Conservation (phyloP, 1,140 invertebrate genomes). For the Archivesica marissinica region DNA sequence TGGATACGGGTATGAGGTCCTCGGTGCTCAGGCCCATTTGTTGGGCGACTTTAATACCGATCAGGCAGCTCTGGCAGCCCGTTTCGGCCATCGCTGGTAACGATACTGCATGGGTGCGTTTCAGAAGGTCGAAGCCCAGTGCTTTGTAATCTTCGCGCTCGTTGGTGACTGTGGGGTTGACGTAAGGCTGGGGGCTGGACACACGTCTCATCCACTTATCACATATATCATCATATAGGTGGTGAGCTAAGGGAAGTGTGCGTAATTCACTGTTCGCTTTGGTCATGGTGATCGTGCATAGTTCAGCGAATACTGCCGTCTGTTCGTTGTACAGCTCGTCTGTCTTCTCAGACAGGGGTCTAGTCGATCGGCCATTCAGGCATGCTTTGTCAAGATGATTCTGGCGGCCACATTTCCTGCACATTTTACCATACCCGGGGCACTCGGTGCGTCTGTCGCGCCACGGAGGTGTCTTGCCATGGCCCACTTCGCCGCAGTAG, state of each 20-base stretch:
- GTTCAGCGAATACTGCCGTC: slow-evolving; percentile 36
- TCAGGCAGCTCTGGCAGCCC: slow-evolving; percentile 51
- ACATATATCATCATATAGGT: slow-evolving; percentile 61
- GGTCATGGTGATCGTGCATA: slow-evolving; percentile 36
- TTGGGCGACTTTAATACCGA: slow-evolving; percentile 21
- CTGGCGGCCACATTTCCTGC: background rate
- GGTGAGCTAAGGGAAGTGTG: slow-evolving; percentile 64
- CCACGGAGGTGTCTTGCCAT: too few relatives aligned
- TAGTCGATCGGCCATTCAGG: slow-evolving; percentile 18
- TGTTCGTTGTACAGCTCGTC: slow-evolving; percentile 30
- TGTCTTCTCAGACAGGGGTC: slow-evolving; percentile 18
- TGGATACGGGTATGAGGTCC: slow-evolving; percentile 59
- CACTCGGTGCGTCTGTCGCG: too few relatives aligned
- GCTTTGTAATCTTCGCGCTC: slow-evolving; percentile 49
- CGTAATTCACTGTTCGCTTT: background rate
- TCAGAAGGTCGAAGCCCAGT: slow-evolving; percentile 32
- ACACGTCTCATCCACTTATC: slow-evolving; percentile 48
- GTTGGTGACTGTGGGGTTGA: slow-evolving; percentile 39
- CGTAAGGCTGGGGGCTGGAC: slow-evolving; percentile 63
- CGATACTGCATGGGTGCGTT: background rate
- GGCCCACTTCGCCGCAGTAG: slow-evolving; percentile 56
- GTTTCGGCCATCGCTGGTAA: slow-evolving; percentile 36
- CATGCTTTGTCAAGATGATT: too few relatives aligned
- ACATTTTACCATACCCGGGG: slow-evolving; percentile 13
- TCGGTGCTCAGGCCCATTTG: slow-evolving; percentile 24